These are phyloP conservation scores for Condylura cristata DNA, from an alignment of 2,113 vertebrate genomes.

Conservation along the genomic window DNA sequence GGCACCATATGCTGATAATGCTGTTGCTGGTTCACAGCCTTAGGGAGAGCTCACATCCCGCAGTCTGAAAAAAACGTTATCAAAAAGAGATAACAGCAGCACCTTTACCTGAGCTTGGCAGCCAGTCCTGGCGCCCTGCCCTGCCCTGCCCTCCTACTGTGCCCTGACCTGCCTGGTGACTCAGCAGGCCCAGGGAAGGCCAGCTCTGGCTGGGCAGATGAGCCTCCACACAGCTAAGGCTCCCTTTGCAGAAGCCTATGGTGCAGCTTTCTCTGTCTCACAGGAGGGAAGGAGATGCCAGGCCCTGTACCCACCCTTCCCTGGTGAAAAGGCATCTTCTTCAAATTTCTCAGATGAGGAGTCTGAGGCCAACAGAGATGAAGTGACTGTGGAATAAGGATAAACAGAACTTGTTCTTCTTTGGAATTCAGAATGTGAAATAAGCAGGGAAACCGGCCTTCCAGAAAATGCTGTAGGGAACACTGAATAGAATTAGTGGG, in stretches of 20 bases:
- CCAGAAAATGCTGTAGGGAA: constrained; percentile 22
- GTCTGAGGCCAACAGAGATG: background rate
- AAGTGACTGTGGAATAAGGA: background rate
- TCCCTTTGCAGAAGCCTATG: background rate
- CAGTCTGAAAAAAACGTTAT: background rate
- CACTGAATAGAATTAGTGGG: background rate
- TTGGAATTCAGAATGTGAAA: background rate
- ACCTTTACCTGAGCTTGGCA: background rate
- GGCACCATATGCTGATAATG: background rate
- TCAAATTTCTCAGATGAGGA: constrained; percentile 30
- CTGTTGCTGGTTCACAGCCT: background rate
- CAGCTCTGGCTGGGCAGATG: background rate
- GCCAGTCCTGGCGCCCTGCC: background rate
- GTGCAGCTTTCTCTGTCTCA: background rate
- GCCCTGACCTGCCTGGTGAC: background rate
- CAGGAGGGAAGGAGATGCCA: background rate
- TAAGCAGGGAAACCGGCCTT: constrained; percentile 11
- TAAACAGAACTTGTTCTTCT: background rate
- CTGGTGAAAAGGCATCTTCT: background rate
- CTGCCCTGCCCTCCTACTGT: background rate
- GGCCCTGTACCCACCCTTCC: background rate
- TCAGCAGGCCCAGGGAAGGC: background rate
- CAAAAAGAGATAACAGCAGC: background rate
- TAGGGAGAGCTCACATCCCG: background rate
- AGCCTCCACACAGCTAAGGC: background rate